Percentiles rank a stretch among this genome's conserved stretches.
Evolutionary conservation across 2,797 vertebrate genomes (phyloP).

Genomic region (Mus spretus): DNA sequence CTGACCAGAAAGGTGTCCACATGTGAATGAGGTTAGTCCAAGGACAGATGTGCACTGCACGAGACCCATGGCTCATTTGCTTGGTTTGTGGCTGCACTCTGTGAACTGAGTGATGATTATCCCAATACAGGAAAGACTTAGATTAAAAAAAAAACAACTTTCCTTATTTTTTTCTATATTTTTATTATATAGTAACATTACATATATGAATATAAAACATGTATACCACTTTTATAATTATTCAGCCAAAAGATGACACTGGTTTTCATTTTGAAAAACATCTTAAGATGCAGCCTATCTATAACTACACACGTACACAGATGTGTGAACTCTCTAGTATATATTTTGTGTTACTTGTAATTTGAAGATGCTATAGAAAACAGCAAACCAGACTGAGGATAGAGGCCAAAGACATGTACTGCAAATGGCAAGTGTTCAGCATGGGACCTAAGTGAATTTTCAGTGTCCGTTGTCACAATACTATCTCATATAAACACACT

Average conservation of each 20-base stretch:
- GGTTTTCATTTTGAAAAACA: conserved; percentile 47
- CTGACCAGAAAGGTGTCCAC: neutral
- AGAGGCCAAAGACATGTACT: neutral
- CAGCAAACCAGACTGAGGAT: neutral
- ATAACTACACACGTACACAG: neutral
- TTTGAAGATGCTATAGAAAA: neutral
- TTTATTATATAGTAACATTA: neutral
- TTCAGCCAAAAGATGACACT: conserved; percentile 21
- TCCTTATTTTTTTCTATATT: neutral
- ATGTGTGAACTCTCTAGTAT: neutral
- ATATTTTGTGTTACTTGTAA: conserved; percentile 4
- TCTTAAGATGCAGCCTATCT: neutral
- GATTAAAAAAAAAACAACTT: neutral
- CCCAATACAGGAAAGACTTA: neutral
- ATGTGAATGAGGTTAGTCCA: neutral
- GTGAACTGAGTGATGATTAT: neutral
- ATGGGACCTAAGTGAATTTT: neutral
- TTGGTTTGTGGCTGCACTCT: neutral
- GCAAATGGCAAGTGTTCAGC: neutral
- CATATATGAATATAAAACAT: neutral
- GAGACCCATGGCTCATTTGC: neutral
- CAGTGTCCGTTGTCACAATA: neutral
- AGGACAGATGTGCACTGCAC: neutral
- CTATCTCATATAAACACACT: neutral
- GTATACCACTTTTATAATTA: conserved; percentile 9